Evolutionary conservation across 2,113 vertebrate species (phyloP), one percentile per base, ranked within the genome.

Genomic region (Aplodontia rufa): DNA sequence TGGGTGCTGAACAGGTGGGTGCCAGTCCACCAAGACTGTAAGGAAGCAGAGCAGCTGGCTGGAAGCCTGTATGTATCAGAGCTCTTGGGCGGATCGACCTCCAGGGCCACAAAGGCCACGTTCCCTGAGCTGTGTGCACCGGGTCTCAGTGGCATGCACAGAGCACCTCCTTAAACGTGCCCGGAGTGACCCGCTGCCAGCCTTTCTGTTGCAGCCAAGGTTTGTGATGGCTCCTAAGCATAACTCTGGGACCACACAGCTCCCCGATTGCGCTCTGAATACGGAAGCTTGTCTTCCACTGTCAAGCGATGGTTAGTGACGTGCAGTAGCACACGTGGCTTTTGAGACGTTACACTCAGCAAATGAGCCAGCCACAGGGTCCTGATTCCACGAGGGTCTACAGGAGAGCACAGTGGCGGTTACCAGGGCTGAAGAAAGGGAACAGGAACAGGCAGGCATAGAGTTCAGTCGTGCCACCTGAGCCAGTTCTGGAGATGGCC

Each of bases 161-260:
- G 80, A 10, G 28, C 7, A 14, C 5, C 66, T 51, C 11, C 35
- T 26, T 64, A 49, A 72, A 40, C 22, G 72, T 66, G 40, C 49
- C 60, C 20, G 37, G 68, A 47, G n/a, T 45, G 13, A 11, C 16
- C 11, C 0, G 5, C 49, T 71, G 11, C 9, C 47, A 5, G 32
- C 24, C 32, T 68, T 51, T 60, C 37, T 32, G 6, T 4, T 1
- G 37, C 8, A 22, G 66, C 32, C 30, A 8, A 58, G 5, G 8
- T 53, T 17, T 9, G 1, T 10, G 1, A 9, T 0, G 16, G 17
- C 2, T 0, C 24, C 42, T 13, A 4, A 10, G 1, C 35, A 30
- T 74, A 17, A 24, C 55, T 53, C 32, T 42, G 47, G 53, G 20
- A 37, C 40, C 6, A 12, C 1, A 30, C 0, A 3, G 1, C 32